Evolutionary conservation across 2,113 vertebrate species (phyloP).

Genomic region (Ptychochromis oligacanthus): DNA sequence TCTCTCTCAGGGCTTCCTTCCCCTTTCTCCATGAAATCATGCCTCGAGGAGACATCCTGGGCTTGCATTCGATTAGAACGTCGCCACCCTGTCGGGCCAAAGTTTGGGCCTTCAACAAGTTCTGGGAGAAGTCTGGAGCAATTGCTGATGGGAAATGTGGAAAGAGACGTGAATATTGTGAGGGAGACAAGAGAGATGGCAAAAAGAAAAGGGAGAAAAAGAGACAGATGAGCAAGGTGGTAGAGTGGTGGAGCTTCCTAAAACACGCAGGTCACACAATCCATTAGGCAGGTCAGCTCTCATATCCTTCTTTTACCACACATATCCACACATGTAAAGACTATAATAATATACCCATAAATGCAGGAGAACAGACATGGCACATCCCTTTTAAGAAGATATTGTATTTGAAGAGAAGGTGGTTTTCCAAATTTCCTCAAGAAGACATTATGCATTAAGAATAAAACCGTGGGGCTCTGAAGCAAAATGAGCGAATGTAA

Average conservation of each 20-base stretch:
- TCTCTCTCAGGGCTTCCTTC: slow-evolving; percentile 85
- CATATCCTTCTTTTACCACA: slow-evolving; percentile 26
- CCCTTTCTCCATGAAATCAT: slow-evolving; percentile 92
- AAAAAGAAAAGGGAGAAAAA: neutral
- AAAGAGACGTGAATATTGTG: neutral
- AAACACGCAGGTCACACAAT: slow-evolving; percentile 53
- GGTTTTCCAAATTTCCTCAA: slow-evolving; percentile 48
- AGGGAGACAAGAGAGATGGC: neutral
- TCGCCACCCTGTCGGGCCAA: slow-evolving; percentile 85
- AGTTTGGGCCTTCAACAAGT: slow-evolving; percentile 74
- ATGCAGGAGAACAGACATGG: neutral
- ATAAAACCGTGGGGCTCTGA: slow-evolving; percentile 34
- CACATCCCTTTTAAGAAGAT: slow-evolving; percentile 29
- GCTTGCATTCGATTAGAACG: slow-evolving; percentile 90
- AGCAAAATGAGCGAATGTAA: slow-evolving; percentile 60
- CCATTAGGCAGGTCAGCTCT: slow-evolving; percentile 58
- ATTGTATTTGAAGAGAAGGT: slow-evolving; percentile 31
- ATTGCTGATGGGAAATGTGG: slow-evolving; percentile 62
- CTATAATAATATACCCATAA: neutral
- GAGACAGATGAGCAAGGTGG: slow-evolving; percentile 1
- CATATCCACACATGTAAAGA: neutral
- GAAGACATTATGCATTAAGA: slow-evolving; percentile 60
- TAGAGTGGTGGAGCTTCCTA: neutral
- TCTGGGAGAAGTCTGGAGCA: slow-evolving; percentile 81
- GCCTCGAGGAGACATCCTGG: slow-evolving; percentile 91